Evolutionary conservation across 2,888 invertebrate genomes (phyloP), one percentile per base, ranked within the genome.

Genomic region (Heliconius sara): DNA sequence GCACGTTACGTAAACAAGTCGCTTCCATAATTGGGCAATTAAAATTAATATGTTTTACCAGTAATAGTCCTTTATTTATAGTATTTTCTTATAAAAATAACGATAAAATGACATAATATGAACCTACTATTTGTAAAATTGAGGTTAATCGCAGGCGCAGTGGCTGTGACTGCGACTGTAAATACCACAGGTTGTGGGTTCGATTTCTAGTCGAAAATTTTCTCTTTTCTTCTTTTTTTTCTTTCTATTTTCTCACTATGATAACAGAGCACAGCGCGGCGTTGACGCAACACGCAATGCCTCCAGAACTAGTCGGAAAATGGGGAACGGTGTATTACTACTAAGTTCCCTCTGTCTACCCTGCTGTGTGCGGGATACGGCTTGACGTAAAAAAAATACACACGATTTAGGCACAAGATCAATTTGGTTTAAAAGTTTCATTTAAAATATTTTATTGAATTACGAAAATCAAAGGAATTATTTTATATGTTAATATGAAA

Each of bases 1-100:
- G 72, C 57, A 73, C 73, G 73, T 73, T 73, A 57, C 30, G 73
- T 60, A 73, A 73, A 73, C 57, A 73, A 73, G 57, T 60, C 13
- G 30, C 16, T 39, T 9, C 22, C 16, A 34, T 25, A 39, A 60
- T 12, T 57, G 43, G 34, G 57, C 25, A 34, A 12, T 39, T 5
- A 67, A 43, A 39, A 68, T 68, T n/a, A 60, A 60, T 60, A n/a
- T 60, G 60, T 60, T 60, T 60, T 52, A 7, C 52, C 52, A 22
- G 52, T 22, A 52, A 52, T 52, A 22, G 19, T 52, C 19, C 22
- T 9, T 22, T 22, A 22, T 22, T 52, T 52, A 22, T 52, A 9
- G 9, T 52, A 22, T 52, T 52, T 52, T 19, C 9, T 52, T 0
- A 9, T 3, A 34, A 22, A 52, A 22, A 7, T 52, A 52, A 7